These are phyloP conservation scores for Lipotes vexillifer DNA, from an alignment of 2,113 vertebrate genomes.

Conservation along the genomic window DNA sequence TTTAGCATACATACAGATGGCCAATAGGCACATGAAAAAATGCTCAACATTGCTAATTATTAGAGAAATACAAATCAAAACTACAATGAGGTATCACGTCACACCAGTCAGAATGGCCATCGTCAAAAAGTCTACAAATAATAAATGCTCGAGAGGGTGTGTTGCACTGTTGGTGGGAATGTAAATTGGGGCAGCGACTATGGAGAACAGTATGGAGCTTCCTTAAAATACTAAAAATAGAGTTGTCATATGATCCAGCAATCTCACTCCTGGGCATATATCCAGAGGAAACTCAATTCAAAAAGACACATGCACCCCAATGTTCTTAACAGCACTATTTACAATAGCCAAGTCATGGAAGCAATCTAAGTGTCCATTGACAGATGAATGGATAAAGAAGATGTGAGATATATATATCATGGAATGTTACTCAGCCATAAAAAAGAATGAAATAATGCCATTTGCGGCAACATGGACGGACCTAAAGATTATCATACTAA, in stretches of 20 bases:
- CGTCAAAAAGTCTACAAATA: neutral
- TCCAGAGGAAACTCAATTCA: neutral
- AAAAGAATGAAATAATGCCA: too few relatives aligned
- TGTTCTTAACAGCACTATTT: neutral
- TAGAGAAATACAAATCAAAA: neutral
- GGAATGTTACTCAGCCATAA: too few relatives aligned
- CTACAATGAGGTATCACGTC: neutral
- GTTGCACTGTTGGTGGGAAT: neutral
- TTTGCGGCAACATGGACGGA: too few relatives aligned
- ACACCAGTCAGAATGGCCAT: neutral
- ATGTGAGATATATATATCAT: neutral
- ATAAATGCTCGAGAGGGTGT: neutral
- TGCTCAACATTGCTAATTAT: neutral
- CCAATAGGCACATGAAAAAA: neutral
- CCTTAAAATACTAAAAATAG: neutral
- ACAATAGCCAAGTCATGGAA: neutral
- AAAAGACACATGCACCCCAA: neutral
- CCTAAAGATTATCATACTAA: too few relatives aligned
- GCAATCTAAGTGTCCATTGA: neutral
- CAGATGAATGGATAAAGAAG: neutral
- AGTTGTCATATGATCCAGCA: neutral
- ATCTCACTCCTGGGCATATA: neutral
- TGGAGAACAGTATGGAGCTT: neutral
- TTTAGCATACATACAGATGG: neutral
- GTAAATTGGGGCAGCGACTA: neutral